Conservation (phyloP, 35 echinoderm and acorn worm species). For the Acanthaster planci region DNA sequence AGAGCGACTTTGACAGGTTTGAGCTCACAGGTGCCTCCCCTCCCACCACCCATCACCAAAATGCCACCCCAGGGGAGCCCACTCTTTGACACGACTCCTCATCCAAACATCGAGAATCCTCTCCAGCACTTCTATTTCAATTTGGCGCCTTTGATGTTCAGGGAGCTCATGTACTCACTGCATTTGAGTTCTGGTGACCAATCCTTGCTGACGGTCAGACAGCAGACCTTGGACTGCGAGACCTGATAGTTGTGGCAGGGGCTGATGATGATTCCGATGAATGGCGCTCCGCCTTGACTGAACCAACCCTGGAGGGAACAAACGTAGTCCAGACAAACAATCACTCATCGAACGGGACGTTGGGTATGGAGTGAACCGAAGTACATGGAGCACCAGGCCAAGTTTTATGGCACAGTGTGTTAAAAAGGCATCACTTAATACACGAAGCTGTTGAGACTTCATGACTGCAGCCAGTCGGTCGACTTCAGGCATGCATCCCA, state of each 20-base stretch:
- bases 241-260: conserved; percentile 65
- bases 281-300: conserved; percentile 73
- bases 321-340: not conserved
- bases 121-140: not conserved
- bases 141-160: not conserved
- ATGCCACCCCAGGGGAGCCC: not conserved
- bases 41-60: too few relatives aligned
- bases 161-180: not conserved
- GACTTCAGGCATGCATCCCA: too few relatives aligned
- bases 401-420: too few relatives aligned
- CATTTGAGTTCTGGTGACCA: conserved; percentile 38
- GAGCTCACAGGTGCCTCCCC: too few relatives aligned
- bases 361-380: too few relatives aligned
- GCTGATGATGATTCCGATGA: conserved; percentile 87
- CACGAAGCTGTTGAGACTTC: too few relatives aligned
- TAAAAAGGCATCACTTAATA: too few relatives aligned
- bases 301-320: conserved; percentile 74
- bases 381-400: too few relatives aligned
- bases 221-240: conserved; percentile 68
- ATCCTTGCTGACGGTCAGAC: conserved; percentile 68
- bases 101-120: not conserved
- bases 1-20: too few relatives aligned
- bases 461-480: too few relatives aligned
- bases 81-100: not conserved
- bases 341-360: too few relatives aligned